These are phyloP conservation scores for Ischnus inquisitorius DNA, from an alignment of 2,888 invertebrate genomes.

Conservation along the genomic window DNA sequence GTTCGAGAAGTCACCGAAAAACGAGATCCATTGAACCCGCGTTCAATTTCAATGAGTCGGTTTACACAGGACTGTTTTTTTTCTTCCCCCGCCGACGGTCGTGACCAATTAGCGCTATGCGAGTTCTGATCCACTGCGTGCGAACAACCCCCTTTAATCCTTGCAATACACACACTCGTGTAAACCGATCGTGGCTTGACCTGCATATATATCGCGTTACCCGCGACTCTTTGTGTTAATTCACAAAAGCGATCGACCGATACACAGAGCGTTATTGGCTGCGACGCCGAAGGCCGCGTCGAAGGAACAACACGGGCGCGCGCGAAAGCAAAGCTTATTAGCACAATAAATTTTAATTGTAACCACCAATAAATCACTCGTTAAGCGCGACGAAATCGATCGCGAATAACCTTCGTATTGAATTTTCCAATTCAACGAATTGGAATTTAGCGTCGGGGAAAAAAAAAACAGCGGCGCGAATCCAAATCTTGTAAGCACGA, in stretches of 20 bases:
- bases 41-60: background rate
- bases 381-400: background rate
- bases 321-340: background rate
- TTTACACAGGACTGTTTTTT: background rate
- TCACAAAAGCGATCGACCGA: background rate
- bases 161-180: background rate
- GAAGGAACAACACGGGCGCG: slow-evolving; percentile 1
- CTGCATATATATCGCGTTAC: background rate
- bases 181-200: background rate
- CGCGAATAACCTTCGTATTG: background rate
- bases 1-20: background rate
- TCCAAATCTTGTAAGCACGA: background rate
- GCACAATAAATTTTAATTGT: background rate
- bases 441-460: background rate
- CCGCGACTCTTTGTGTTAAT: background rate
- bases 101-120: slow-evolving; percentile 1
- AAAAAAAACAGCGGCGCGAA: background rate
- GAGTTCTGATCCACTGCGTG: background rate
- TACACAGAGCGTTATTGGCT: slow-evolving; percentile 3
- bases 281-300: background rate
- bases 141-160: slow-evolving; percentile 12
- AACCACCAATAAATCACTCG: background rate
- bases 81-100: background rate
- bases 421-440: background rate
- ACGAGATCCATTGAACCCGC: background rate